A percentile compares a stretch with the other conserved stretches of the same genome.
Evolutionary conservation across 2,888 invertebrate genomes (phyloP).

Genomic region (Synanthedon tipuliformis): DNA sequence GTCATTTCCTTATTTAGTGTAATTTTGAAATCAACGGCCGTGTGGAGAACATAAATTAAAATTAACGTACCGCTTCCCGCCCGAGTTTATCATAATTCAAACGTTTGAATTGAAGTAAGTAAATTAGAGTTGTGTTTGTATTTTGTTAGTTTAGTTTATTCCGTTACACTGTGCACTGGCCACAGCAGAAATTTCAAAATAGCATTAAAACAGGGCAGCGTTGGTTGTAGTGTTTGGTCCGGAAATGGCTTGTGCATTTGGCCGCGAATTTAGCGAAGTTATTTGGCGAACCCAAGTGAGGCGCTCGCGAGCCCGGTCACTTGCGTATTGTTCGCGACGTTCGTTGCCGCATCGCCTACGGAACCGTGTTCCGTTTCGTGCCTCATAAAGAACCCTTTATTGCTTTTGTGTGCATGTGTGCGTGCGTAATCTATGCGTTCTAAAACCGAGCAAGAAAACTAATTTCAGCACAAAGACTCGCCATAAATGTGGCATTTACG

Average conservation of each 20-base stretch:
- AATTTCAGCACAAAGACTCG: slow-evolving; percentile 11
- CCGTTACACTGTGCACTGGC: slow-evolving; percentile 13
- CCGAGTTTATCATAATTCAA: slow-evolving; percentile 6
- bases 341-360: slow-evolving; percentile 25
- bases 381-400: slow-evolving; percentile 51
- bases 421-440: slow-evolving; percentile 35
- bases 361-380: slow-evolving; percentile 34
- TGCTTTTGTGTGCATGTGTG: slow-evolving; percentile 24
- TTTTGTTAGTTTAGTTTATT: neutral
- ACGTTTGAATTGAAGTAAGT: neutral
- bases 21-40: slow-evolving; percentile 9
- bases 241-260: slow-evolving; percentile 46
- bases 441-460: slow-evolving; percentile 18
- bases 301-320: slow-evolving; percentile 12
- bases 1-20: slow-evolving; percentile 10
- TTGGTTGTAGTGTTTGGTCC: slow-evolving; percentile 2
- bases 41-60: neutral
- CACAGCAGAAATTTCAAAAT: slow-evolving; percentile 20
- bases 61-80: slow-evolving; percentile 4
- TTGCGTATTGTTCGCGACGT: slow-evolving; percentile 34
- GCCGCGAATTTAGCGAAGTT: slow-evolving; percentile 40
- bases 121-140: neutral
- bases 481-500: slow-evolving; percentile 9
- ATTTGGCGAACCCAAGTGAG: slow-evolving; percentile 18
- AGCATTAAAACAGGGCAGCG: slow-evolving; percentile 2